Percentiles rank a stretch among this genome's conserved stretches.
phyloP scores from a whole-genome alignment of 2,797 vertebrate species.

The Loriculus beryllinus region DNA sequence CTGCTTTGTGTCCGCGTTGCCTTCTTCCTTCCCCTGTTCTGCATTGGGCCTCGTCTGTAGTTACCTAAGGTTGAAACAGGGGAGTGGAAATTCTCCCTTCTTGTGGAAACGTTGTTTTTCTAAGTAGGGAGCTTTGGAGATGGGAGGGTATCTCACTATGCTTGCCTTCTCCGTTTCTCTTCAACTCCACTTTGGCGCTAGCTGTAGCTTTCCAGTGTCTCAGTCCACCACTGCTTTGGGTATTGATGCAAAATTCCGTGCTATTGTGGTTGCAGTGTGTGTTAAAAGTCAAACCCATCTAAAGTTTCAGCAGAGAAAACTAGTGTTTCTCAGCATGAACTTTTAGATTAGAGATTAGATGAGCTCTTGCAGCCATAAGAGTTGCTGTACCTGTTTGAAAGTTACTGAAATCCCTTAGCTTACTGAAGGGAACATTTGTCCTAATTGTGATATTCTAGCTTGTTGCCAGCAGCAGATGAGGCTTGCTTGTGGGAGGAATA shows the following conservation, averaged over 20 bases:
- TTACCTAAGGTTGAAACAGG: background rate
- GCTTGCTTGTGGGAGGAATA: background rate
- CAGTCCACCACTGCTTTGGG: background rate
- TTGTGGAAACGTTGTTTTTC: background rate
- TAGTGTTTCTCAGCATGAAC: background rate
- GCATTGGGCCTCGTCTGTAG: background rate
- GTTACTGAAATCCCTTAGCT: background rate
- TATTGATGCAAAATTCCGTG: background rate
- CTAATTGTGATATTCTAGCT: background rate
- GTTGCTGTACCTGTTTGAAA: background rate
- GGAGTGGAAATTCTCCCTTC: background rate
- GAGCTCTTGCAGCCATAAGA: background rate
- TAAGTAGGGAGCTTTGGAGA: background rate
- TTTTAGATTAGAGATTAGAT: background rate
- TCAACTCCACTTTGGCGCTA: background rate
- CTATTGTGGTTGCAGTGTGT: rapidly evolving
- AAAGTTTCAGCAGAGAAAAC: background rate
- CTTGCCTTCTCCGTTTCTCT: background rate
- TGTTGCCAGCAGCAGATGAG: background rate
- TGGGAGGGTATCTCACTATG: background rate
- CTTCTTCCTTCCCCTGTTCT: background rate
- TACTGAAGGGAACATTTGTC: background rate
- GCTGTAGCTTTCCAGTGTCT: background rate
- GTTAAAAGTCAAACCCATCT: background rate
- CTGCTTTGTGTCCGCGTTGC: background rate